Conservation (phyloP, 2,797 vertebrate genomes). For the Hoplostethus atlanticus region DNA sequence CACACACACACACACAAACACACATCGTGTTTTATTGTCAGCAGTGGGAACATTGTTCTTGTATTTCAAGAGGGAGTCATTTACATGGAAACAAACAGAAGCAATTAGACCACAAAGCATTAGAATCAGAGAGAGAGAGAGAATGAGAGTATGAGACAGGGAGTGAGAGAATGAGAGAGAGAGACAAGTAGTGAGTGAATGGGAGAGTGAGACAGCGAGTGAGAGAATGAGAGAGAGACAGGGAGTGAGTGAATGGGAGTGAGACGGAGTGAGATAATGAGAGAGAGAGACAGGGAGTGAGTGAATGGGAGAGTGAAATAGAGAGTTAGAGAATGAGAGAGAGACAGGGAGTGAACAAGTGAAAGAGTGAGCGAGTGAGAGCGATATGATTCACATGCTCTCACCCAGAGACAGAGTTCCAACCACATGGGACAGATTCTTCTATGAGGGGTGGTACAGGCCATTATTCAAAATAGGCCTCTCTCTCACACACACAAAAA, state of each 20-base stretch:
- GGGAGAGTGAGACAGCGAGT: conserved; percentile 5
- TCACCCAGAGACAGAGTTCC: too few species aligned
- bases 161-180: not conserved
- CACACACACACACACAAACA: conserved; percentile 18
- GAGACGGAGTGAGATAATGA: not conserved
- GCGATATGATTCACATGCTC: too few species aligned
- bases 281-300: not conserved
- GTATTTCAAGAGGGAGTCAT: conserved; percentile 49
- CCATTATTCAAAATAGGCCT: too few species aligned
- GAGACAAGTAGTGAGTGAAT: not conserved
- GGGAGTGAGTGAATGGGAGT: not conserved
- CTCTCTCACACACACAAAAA: too few species aligned
- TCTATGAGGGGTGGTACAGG: too few species aligned
- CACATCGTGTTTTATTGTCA: conserved; percentile 45
- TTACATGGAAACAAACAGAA: conserved; percentile 63
- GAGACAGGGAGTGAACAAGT: too few species aligned
- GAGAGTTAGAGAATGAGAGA: too few species aligned
- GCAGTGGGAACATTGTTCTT: conserved; percentile 51
- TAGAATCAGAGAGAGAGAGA: conserved; percentile 9
- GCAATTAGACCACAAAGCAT: conserved; percentile 61
- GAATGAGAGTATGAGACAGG: not conserved
- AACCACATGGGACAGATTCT: too few species aligned
- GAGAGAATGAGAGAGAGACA: not conserved
- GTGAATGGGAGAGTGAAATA: too few species aligned
- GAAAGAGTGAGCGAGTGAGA: not conserved